Evolutionary conservation across 2,797 vertebrate species (phyloP), one percentile per base, ranked within the genome.

Genomic region (Bovichtus diacanthus): DNA sequence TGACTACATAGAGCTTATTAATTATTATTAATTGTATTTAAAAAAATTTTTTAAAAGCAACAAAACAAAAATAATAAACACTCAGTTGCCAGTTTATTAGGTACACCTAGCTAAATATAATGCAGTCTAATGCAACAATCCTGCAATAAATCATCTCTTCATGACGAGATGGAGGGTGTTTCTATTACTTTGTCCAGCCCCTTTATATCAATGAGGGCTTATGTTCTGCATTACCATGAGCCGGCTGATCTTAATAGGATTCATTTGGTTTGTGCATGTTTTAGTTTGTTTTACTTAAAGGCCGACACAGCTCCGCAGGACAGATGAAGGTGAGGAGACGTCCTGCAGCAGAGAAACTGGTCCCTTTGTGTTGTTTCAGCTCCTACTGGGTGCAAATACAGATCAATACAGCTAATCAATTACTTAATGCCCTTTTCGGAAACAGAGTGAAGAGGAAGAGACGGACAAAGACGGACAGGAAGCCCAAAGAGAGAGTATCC

Each of bases 401-500:
- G 31, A 78, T 81, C 62, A 38, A 65, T 70, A 12, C n/a, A 66
- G 41, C 1, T 50, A 39, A 85, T 38, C 3, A 76, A 80, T 76
- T 29, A 36, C 13, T 55, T 34, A 63, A 75, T 36, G 70, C 16
- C 8, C 3, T 21, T 39, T 44, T 27, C 0, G 13, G 47, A 38
- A 46, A 69, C 1, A 0, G 63, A 78, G 54, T 1, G 41, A 23
- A 43, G 29, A 64, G 29, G 25, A 43, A 69, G 54, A 75, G 41
- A 34, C 15, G 27, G 61, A 70, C 44, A 72, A 18, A 77, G 56
- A 76, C 15, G 74, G 70, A 87, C 66, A 77, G 59, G 65, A 74
- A 44, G 69, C 51, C 61, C 59, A 55, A 39, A 1, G 62, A 81
- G 65, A 83, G 68, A 86, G 76, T 44, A 70, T 90, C 82, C 88